Conservation (phyloP, 2,888 invertebrate genomes). For the Homarus gammarus region DNA sequence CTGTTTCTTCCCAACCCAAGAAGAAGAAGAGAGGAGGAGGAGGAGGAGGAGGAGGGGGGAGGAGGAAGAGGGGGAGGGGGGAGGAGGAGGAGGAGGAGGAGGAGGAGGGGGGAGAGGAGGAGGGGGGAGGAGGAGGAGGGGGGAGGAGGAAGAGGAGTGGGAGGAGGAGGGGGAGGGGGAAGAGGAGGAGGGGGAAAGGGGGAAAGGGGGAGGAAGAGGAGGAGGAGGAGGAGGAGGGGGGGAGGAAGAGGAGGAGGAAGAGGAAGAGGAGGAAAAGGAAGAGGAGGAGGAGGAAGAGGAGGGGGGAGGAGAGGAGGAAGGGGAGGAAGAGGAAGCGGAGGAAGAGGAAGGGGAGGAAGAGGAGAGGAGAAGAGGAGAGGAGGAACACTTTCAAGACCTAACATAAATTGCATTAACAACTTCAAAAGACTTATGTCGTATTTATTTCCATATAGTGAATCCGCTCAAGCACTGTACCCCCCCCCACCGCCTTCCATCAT, state of each 20-base stretch:
- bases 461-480: too few relatives aligned
- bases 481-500: too few relatives aligned
- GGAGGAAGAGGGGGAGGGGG: background rate
- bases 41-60: background rate
- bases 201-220: slow-evolving; percentile 1
- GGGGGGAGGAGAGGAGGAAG: background rate
- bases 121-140: background rate
- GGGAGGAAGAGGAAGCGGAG: background rate
- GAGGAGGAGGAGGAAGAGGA: slow-evolving; percentile 23
- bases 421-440: too few relatives aligned
- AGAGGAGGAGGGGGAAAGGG: background rate
- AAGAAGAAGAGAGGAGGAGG: background rate
- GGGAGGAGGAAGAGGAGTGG: background rate
- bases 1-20: too few relatives aligned
- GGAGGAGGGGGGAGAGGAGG: background rate
- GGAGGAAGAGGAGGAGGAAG: background rate
- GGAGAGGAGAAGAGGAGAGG: slow-evolving; percentile 9
- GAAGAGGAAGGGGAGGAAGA: background rate
- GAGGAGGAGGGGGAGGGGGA: background rate
- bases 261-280: slow-evolving; percentile 7
- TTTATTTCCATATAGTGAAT: too few relatives aligned
- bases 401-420: too few relatives aligned
- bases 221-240: slow-evolving; percentile 4
- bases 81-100: background rate
- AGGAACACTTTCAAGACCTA: too few relatives aligned